Base-by-base conservation (phyloP, 2,888 invertebrate genomes). In the Kuschelorhynchus macadamiae region DNA sequence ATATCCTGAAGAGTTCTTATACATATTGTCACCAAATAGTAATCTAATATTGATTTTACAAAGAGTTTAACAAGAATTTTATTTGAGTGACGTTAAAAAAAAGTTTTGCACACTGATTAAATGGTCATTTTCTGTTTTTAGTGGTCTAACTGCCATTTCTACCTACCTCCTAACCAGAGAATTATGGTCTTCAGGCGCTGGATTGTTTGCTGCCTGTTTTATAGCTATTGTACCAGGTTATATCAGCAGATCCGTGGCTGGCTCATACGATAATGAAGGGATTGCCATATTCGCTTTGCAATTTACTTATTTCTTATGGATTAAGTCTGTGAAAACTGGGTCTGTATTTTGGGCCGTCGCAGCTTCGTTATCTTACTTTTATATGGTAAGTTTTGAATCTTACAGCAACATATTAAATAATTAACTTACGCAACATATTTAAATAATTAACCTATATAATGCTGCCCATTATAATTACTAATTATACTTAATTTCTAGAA, bases 241-340 rank as follows among this genome's bases (percentile, higher is more conserved):
- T 85, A 99, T 99, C 75, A 98, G 97, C 80, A 89, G 99, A 67
- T 99, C 99, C 0, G 99, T 99, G 11, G 99, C 99, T 30, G 99
- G 99, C 20, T 98, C 98, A 79, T 99, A 99, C 82, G 99, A 99
- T 82, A 99, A 99, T 85, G 99, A 99, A 85, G 99, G 99, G 72
- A 99, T 99, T 81, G 99, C 99, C 56, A 99, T 99, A 78, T 99
- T 99, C 86, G 98, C 98, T 1, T 88, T 99, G 56, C 98, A 98
- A 86, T 95, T 98, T 82, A 99, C 99, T 1, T 99, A 98, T 82
- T 99, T 92, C 81, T 86, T 99, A 50, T 99, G 99, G 99, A 92
- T 99, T 50, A 97, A 97, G 82, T 93, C 98, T 61, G 93, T 99
- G 4, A 99, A 98, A 85, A 97, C 95, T 73, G 99, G 99, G 20